Percentiles rank a stretch among this genome's conserved stretches.
phyloP scores from a whole-genome alignment of 2,888 invertebrate species.

The Melinaea marsaeus region DNA sequence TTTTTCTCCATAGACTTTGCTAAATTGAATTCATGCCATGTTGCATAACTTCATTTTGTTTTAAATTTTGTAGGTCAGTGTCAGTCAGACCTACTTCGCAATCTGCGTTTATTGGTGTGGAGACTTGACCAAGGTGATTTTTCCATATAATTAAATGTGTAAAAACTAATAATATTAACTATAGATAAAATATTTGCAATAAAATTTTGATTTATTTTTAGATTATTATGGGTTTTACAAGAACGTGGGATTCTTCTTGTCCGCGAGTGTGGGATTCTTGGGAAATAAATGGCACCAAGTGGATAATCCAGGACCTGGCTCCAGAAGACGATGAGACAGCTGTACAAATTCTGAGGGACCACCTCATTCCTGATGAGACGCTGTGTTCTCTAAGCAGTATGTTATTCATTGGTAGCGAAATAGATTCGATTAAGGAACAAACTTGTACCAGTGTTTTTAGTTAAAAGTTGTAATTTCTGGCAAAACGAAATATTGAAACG shows the following conservation, averaged over 20 bases:
- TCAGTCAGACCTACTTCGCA: too few species aligned
- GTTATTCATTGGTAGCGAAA: background rate
- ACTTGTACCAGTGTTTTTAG: too few species aligned
- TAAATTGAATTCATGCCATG: too few species aligned
- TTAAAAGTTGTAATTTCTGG: background rate
- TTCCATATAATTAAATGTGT: too few species aligned
- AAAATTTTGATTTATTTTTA: conserved; percentile 1
- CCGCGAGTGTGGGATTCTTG: conserved; percentile 54
- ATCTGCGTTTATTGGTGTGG: too few species aligned
- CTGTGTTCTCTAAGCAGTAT: conserved; percentile 46
- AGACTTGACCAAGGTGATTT: too few species aligned
- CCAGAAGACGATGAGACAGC: conserved; percentile 57
- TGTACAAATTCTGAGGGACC: conserved; percentile 41
- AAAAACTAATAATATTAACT: too few species aligned
- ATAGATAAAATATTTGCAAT: too few species aligned
- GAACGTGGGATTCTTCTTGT: conserved; percentile 36
- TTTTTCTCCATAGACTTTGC: too few species aligned
- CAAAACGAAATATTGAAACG: background rate
- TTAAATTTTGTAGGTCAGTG: too few species aligned
- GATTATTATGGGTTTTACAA: conserved; percentile 34
- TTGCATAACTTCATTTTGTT: too few species aligned
- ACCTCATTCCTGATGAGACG: conserved; percentile 51
- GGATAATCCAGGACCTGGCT: conserved; percentile 54
- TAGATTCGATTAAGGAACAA: too few species aligned
- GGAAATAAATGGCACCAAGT: conserved; percentile 44